These are phyloP conservation scores for Pterois miles DNA, from an alignment of 2,797 vertebrate genomes.

Conservation along the genomic window DNA sequence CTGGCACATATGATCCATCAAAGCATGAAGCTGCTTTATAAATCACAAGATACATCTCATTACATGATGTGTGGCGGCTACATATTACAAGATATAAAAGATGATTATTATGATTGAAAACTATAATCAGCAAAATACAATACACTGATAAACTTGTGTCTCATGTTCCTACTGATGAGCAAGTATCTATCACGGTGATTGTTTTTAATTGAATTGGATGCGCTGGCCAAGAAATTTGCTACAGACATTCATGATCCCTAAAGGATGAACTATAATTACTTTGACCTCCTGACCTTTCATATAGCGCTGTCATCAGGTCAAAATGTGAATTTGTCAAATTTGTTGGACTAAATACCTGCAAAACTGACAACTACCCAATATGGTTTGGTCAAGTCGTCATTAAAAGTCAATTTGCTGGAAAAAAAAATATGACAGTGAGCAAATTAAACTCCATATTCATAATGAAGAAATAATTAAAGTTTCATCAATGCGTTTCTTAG, in stretches of 20 bases:
- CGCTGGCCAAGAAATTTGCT: neutral
- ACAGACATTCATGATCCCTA: neutral
- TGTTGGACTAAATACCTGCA: neutral
- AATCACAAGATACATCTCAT: constrained; percentile 39
- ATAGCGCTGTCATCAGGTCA: neutral
- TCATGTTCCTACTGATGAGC: neutral
- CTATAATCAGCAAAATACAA: neutral
- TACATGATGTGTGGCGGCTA: constrained; percentile 1
- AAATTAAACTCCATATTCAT: too few relatives aligned
- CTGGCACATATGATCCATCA: constrained; percentile 41
- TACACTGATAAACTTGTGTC: neutral
- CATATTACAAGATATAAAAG: neutral
- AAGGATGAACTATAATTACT: neutral
- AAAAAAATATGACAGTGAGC: too few relatives aligned
- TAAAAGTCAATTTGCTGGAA: too few relatives aligned
- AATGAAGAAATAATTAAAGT: too few relatives aligned
- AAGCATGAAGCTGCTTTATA: constrained; percentile 8
- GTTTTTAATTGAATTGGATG: neutral
- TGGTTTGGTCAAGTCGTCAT: too few relatives aligned
- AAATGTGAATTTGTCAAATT: too few relatives aligned
- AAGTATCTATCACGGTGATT: neutral
- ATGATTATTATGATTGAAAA: neutral
- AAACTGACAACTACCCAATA: too few relatives aligned
- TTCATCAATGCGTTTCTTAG: too few relatives aligned
- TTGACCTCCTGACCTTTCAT: neutral